Evolutionary conservation across 2,113 vertebrate species (phyloP).

Genomic region (Tachycineta bicolor): DNA sequence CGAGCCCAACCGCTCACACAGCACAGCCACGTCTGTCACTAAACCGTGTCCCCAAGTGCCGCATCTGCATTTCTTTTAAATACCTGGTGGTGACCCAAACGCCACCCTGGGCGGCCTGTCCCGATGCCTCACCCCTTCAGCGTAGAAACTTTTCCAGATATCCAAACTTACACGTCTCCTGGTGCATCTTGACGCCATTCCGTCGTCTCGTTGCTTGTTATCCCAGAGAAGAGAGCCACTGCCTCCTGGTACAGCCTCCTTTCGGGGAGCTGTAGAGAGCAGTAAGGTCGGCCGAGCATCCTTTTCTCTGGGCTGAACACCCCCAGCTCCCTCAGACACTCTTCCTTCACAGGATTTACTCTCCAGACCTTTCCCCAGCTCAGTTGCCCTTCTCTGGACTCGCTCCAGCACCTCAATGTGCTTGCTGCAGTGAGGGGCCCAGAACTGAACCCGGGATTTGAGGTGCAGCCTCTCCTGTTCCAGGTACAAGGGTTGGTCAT

Average conservation of each 20-base stretch:
- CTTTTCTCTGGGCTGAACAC: not conserved
- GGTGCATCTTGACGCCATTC: not conserved
- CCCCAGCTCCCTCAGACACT: not conserved
- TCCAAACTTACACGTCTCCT: not conserved
- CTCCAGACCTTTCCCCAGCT: not conserved
- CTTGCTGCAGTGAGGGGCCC: not conserved
- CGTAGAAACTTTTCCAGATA: not conserved
- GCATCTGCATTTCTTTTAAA: accelerated
- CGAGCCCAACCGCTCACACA: accelerated
- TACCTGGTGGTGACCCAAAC: not conserved
- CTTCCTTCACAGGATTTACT: not conserved
- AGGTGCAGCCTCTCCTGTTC: not conserved
- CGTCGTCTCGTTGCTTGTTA: accelerated
- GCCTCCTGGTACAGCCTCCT: accelerated
- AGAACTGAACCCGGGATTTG: not conserved
- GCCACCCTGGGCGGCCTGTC: not conserved
- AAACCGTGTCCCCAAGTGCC: not conserved
- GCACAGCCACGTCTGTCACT: not conserved
- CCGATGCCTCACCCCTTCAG: accelerated
- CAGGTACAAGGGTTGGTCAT: accelerated
- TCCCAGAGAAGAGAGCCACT: not conserved
- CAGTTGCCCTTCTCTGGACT: accelerated
- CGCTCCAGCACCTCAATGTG: accelerated
- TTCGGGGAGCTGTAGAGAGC: not conserved
- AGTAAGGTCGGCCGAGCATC: accelerated